A percentile compares a stretch with the other conserved stretches of the same genome.
Evolutionary conservation across 2,797 vertebrate species (phyloP).

Genomic region (Coracias cyanogaster): DNA sequence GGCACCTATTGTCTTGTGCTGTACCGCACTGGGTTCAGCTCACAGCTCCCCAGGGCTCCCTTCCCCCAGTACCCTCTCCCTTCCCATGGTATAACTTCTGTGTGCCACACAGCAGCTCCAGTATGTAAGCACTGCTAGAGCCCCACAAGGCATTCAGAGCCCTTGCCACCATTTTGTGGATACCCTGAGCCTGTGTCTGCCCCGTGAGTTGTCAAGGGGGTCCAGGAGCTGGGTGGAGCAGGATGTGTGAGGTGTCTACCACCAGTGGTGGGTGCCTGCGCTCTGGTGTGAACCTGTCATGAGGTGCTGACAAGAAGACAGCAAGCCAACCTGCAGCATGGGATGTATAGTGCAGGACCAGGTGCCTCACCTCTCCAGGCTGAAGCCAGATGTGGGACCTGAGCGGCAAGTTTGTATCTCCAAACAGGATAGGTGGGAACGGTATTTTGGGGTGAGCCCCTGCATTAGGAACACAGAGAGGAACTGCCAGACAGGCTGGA

Average conservation of each 20-base stretch:
- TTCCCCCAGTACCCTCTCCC: neutral
- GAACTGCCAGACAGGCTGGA: neutral
- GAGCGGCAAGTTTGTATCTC: neutral
- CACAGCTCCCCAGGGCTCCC: neutral
- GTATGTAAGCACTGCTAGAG: neutral
- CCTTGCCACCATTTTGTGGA: neutral
- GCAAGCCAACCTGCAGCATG: neutral
- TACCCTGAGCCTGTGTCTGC: neutral
- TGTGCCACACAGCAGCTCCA: neutral
- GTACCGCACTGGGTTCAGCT: neutral
- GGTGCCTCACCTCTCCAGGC: neutral
- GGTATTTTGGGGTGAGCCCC: neutral
- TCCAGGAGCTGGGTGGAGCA: neutral
- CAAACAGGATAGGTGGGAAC: neutral
- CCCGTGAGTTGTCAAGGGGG: neutral
- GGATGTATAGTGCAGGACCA: neutral
- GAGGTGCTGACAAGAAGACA: neutral
- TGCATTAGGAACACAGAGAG: neutral
- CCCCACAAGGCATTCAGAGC: neutral
- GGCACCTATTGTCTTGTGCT: neutral
- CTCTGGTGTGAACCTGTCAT: neutral
- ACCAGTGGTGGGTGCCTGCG: rapidly evolving
- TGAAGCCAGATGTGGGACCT: neutral
- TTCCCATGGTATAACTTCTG: neutral
- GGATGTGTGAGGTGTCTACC: neutral